Percentiles rank a stretch among this genome's conserved stretches.
These are phyloP conservation scores for Melanotaenia trifasciata DNA, from an alignment of 2,797 vertebrate genomes.

Conservation along the genomic window DNA sequence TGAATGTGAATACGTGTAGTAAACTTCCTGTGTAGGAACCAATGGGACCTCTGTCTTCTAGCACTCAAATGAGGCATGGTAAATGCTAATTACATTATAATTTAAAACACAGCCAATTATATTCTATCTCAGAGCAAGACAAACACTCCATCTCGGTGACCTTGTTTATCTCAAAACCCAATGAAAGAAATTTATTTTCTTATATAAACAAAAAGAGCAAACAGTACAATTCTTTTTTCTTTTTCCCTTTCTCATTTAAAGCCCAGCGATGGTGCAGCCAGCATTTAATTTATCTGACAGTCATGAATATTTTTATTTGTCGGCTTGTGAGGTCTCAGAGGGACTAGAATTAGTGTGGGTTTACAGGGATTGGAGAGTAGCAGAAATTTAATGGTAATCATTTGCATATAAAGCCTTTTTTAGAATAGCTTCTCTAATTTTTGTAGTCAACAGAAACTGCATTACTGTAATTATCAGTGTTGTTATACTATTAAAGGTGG, in stretches of 20 bases:
- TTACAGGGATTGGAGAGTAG: conserved; percentile 36
- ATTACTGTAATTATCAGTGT: conserved; percentile 31
- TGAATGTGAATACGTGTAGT: background rate
- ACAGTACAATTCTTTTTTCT: conserved; percentile 18
- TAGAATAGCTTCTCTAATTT: conserved; percentile 50
- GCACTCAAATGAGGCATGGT: conserved; percentile 53
- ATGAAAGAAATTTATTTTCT: conserved; percentile 57
- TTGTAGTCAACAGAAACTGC: conserved; percentile 34
- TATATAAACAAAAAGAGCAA: conserved; percentile 56
- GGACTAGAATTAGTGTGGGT: conserved; percentile 51
- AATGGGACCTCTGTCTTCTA: conserved; percentile 42
- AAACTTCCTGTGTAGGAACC: conserved; percentile 37
- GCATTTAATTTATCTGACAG: conserved; percentile 41
- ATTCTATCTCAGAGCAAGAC: conserved; percentile 57
- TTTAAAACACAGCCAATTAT: conserved; percentile 68
- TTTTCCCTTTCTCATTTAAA: conserved; percentile 7
- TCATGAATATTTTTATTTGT: conserved; percentile 47
- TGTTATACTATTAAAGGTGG: conserved; percentile 26
- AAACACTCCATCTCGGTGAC: conserved; percentile 49
- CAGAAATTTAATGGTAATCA: conserved; percentile 18
- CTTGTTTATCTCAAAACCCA: conserved; percentile 68
- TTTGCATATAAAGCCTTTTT: conserved; percentile 65
- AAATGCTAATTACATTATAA: conserved; percentile 66
- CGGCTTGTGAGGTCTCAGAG: conserved; percentile 54
- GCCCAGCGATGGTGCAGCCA: background rate